phyloP scores from a whole-genome alignment of 1,140 invertebrate genomes.

The Aphelenchoides avenae region DNA sequence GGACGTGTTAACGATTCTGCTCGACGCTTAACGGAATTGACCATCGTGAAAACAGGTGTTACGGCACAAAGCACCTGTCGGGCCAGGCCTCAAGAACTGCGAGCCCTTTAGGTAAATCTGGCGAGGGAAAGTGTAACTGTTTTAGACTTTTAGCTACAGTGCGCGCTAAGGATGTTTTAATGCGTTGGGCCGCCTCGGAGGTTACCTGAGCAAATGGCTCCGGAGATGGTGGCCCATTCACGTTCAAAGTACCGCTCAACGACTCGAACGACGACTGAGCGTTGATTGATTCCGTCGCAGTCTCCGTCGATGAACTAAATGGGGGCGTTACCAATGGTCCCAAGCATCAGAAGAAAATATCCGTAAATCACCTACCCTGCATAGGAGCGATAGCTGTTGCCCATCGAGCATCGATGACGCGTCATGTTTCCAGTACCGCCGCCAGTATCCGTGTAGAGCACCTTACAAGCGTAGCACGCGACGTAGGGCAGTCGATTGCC shows the following conservation, averaged over 20 bases:
- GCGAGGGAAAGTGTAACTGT: no score
- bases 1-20: no score
- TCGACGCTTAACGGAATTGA: no score
- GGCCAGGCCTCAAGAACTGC: no score
- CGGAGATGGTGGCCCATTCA: conserved; percentile 29
- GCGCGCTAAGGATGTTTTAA: no score
- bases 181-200: no score
- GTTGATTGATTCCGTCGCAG: conserved; percentile 15
- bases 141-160: no score
- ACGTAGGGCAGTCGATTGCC: conserved; percentile 51
- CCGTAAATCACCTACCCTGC: conserved; percentile 19
- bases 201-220: conserved; percentile 9
- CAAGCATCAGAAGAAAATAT: conserved; percentile 20
- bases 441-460: conserved; percentile 57
- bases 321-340: conserved; percentile 20
- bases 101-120: no score
- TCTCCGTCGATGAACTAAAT: conserved; percentile 9
- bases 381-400: conserved; percentile 55
- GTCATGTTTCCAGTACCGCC: conserved; percentile 52
- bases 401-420: conserved; percentile 48
- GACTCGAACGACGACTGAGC: conserved; percentile 26
- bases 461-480: conserved; percentile 58
- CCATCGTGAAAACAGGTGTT: no score
- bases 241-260: no score
- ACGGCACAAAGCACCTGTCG: no score